phyloP scores from a whole-genome alignment of 2,113 vertebrate species.

The Channa argus region DNA sequence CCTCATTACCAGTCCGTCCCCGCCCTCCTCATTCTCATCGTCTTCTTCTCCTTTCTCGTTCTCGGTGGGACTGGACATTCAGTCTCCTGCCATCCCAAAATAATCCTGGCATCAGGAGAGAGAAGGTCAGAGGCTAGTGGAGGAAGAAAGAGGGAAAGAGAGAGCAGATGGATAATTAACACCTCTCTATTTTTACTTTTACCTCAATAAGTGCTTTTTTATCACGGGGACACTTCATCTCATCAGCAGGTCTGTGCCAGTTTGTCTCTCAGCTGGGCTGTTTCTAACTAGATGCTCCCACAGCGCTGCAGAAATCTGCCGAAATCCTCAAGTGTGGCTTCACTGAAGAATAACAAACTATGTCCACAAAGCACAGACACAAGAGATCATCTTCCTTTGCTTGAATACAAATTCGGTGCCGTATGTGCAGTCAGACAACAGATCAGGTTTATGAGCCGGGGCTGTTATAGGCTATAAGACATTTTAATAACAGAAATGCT shows the following conservation, averaged over 20 bases:
- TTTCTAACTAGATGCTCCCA: no score
- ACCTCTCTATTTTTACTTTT: constrained; percentile 1
- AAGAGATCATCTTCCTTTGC: background rate
- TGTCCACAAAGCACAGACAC: no score
- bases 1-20: constrained; percentile 43
- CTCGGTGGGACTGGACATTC: background rate
- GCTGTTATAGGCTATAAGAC: no score
- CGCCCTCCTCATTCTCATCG: constrained; percentile 10
- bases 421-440: no score
- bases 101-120: constrained; percentile 20
- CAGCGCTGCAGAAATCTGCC: background rate
- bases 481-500: no score
- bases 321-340: background rate
- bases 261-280: background rate
- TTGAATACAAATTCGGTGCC: no score
- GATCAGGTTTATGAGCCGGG: no score
- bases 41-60: constrained; percentile 6
- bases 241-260: background rate
- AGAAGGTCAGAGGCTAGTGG: background rate
- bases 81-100: constrained; percentile 27
- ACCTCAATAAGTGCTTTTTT: background rate
- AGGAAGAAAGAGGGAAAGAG: background rate
- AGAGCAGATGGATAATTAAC: constrained; percentile 27
- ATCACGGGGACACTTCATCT: background rate
- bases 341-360: no score